Evolutionary conservation across 2,797 vertebrate species (phyloP).

Genomic region (Onychomys arenicola): DNA sequence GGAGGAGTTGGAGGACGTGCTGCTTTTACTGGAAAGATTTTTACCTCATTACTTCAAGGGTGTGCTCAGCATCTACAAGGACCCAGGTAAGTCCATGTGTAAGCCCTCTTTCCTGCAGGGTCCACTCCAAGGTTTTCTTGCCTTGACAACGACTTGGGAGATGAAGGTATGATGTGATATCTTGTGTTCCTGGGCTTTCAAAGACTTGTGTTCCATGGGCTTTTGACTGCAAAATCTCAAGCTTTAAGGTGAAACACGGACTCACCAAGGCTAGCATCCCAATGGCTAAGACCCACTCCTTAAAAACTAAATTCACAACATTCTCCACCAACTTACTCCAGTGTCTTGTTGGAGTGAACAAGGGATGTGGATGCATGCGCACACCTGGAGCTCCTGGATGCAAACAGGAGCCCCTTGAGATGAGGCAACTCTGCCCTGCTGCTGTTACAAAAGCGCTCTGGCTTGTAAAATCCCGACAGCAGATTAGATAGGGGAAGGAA

Average conservation of each 20-base stretch:
- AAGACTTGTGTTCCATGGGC: not conserved
- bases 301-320: not conserved
- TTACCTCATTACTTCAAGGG: slow-evolving; percentile 99
- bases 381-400: accelerated
- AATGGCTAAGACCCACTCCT: not conserved
- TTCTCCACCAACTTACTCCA: not conserved
- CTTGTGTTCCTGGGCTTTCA: not conserved
- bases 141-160: not conserved
- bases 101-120: not conserved
- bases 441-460: not conserved
- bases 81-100: slow-evolving; percentile 91
- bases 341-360: accelerated
- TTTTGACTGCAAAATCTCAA: not conserved
- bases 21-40: slow-evolving; percentile 98
- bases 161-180: not conserved
- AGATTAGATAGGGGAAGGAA: slow-evolving; percentile 9
- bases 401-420: accelerated
- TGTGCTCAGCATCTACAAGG: slow-evolving; percentile 98
- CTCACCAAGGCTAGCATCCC: not conserved
- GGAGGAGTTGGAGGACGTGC: slow-evolving; percentile 98
- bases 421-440: not conserved
- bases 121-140: not conserved
- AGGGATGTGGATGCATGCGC: accelerated
- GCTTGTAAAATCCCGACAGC: accelerated
- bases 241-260: not conserved